A percentile compares a stretch with the other conserved stretches of the same genome.
phyloP scores from a whole-genome alignment of 2,797 vertebrate species.

The Danio jaintianensis region DNA sequence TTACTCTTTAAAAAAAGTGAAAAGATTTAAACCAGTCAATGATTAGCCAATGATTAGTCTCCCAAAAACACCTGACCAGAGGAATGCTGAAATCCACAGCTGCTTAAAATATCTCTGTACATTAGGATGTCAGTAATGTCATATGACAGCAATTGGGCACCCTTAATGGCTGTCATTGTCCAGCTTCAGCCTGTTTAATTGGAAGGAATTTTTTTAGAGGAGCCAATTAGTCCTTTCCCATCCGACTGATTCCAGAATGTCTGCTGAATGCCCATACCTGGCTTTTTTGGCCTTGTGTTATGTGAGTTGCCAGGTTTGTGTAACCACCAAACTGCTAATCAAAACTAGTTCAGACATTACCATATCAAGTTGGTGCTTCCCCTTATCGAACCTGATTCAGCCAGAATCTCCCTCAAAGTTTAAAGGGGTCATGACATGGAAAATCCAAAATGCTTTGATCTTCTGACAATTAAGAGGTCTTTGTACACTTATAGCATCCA shows the following conservation, averaged over 20 bases:
- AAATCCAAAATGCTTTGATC: too few species aligned
- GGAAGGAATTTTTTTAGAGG: slow-evolving; percentile 74
- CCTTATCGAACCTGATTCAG: too few species aligned
- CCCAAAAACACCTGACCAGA: slow-evolving; percentile 62
- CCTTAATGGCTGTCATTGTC: slow-evolving; percentile 77
- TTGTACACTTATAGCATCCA: too few species aligned
- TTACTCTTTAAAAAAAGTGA: too few species aligned
- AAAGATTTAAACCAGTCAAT: too few species aligned
- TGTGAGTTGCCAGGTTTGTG: neutral
- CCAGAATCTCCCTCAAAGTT: too few species aligned
- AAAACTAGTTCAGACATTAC: too few species aligned
- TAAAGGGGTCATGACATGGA: too few species aligned
- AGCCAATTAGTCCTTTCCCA: slow-evolving; percentile 71
- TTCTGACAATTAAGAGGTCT: too few species aligned
- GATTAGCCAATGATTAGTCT: too few species aligned
- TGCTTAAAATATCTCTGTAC: slow-evolving; percentile 69
- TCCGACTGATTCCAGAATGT: slow-evolving; percentile 68
- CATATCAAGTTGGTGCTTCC: too few species aligned
- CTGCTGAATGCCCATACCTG: slow-evolving; percentile 50
- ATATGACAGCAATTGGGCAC: slow-evolving; percentile 73
- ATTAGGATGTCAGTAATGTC: slow-evolving; percentile 69
- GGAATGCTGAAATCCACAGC: slow-evolving; percentile 56
- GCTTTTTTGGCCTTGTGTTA: neutral
- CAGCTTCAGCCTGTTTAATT: slow-evolving; percentile 65
- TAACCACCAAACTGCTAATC: neutral